Conservation (phyloP, 2,797 vertebrate species). For the Tapirus indicus region DNA sequence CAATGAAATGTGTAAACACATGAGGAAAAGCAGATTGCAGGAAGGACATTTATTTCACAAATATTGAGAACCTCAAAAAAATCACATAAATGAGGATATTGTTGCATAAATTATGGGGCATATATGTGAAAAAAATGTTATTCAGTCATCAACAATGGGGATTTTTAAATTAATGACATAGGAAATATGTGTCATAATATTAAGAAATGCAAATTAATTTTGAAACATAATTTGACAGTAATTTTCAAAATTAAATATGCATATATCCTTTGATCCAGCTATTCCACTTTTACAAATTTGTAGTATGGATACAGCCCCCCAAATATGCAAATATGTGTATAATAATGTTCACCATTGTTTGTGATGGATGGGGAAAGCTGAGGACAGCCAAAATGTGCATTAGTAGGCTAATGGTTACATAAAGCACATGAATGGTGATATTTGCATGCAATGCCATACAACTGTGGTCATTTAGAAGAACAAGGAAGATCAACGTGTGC, state of each 20-base stretch:
- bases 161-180: background rate
- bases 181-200: background rate
- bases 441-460: background rate
- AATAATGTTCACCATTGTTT: background rate
- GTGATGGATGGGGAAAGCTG: background rate
- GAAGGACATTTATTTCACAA: background rate
- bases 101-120: background rate
- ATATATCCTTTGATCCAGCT: background rate
- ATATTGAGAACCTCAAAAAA: background rate
- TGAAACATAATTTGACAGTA: background rate
- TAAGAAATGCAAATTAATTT: background rate
- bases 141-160: background rate
- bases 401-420: background rate
- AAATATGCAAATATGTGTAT: background rate
- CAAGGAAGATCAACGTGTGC: background rate
- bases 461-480: background rate
- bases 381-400: background rate
- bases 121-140: background rate
- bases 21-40: background rate
- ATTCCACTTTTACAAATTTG: background rate
- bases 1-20: background rate
- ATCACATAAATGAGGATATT: background rate
- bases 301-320: background rate
- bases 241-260: conserved; percentile 40
- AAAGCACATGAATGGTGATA: background rate